Conservation (phyloP, 1,140 invertebrate species). For the Physella acuta region DNA sequence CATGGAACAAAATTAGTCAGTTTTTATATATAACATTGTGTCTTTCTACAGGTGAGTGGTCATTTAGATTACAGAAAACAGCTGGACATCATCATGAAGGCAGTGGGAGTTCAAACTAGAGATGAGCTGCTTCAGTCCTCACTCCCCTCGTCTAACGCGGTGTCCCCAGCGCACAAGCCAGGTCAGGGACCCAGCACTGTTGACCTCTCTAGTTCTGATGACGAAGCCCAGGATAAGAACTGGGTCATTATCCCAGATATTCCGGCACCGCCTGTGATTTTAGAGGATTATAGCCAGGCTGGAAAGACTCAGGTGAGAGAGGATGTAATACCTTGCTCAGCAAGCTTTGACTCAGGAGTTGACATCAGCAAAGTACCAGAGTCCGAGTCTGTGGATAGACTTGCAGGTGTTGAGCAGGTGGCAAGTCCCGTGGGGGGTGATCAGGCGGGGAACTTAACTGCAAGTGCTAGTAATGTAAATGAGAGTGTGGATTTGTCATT, state of each 20-base stretch:
- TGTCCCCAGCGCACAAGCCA: neutral
- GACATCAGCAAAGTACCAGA: conserved; percentile 9
- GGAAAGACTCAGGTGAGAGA: neutral
- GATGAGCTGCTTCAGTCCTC: conserved; percentile 29
- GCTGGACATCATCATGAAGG: conserved; percentile 64
- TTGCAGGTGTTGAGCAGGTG: neutral
- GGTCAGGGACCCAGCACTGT: neutral
- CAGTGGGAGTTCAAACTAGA: conserved; percentile 58
- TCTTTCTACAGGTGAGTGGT: conserved; percentile 47
- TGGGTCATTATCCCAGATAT: neutral
- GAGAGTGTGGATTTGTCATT: neutral
- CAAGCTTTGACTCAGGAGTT: conserved; percentile 24
- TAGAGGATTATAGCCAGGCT: conserved; percentile 17
- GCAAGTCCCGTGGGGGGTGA: neutral
- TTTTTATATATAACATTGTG: too few species aligned
- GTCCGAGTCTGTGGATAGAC: conserved; percentile 5
- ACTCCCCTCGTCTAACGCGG: neutral
- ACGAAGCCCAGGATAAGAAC: neutral
- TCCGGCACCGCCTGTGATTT: neutral
- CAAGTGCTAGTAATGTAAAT: neutral
- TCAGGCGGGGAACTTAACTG: neutral
- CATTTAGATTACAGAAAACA: conserved; percentile 70
- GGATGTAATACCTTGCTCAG: conserved; percentile 12
- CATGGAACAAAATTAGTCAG: too few species aligned
- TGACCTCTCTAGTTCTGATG: conserved; percentile 25